Conservation (phyloP, 2,797 vertebrate genomes). For the Rhabdophis nuchalis region DNA sequence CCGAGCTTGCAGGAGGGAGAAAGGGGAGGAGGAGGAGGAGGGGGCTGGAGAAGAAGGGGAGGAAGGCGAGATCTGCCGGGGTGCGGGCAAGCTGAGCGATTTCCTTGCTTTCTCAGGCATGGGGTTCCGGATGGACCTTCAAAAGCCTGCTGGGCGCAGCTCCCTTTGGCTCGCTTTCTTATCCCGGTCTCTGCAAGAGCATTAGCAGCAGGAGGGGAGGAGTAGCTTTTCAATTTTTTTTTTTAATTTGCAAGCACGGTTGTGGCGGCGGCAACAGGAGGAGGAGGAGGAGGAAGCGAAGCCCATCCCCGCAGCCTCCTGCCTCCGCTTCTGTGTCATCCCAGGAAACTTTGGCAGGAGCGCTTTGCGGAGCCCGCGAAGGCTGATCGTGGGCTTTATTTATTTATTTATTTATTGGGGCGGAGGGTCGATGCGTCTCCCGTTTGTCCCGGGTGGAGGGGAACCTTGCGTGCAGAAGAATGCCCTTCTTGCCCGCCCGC, state of each 20-base stretch:
- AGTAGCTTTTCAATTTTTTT: not conserved
- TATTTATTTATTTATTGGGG: too few relatives aligned
- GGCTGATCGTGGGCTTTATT: not conserved
- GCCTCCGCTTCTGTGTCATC: conserved; percentile 13
- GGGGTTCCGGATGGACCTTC: conserved; percentile 29
- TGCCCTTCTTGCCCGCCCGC: not conserved
- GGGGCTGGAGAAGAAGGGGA: not conserved
- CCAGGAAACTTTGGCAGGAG: conserved; percentile 57
- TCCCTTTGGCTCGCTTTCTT: conserved; percentile 11
- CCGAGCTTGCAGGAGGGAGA: not conserved
- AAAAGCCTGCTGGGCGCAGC: conserved; percentile 34
- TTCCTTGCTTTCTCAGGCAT: not conserved
- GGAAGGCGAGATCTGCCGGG: conserved; percentile 3
- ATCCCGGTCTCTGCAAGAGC: conserved; percentile 27
- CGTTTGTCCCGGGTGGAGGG: conserved; percentile 14
- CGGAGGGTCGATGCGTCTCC: conserved; percentile 36
- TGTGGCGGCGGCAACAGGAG: not conserved
- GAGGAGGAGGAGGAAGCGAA: not conserved
- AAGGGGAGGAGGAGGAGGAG: not conserved
- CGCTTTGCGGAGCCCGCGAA: conserved; percentile 16
- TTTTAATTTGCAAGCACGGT: not conserved
- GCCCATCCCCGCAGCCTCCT: not conserved
- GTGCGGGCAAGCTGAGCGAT: not conserved
- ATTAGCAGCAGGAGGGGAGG: not conserved
- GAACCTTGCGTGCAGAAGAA: conserved; percentile 48